Conservation (phyloP, 2,113 vertebrate genomes). For the Stigmatopora argus region DNA sequence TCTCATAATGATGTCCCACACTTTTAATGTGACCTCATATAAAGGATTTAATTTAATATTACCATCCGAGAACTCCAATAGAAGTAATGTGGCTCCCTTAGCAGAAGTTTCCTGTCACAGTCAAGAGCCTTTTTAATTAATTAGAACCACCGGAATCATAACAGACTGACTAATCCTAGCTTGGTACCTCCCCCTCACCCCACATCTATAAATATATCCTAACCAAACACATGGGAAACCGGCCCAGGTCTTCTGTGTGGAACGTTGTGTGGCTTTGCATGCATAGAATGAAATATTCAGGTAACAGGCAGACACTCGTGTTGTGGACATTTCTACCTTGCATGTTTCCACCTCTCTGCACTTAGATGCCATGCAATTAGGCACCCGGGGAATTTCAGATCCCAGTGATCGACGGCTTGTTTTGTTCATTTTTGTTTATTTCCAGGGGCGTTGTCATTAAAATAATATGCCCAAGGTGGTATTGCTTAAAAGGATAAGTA, state of each 20-base stretch:
- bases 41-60: background rate
- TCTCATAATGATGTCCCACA: too few relatives aligned
- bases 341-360: background rate
- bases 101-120: conserved; percentile 42
- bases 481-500: conserved; percentile 14
- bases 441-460: conserved; percentile 6
- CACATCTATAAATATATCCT: conserved; percentile 56
- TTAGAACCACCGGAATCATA: conserved; percentile 49
- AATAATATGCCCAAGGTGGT: conserved; percentile 5
- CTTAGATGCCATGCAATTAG: conserved; percentile 5
- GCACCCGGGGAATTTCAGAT: conserved; percentile 5
- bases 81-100: conserved; percentile 29
- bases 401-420: background rate
- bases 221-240: background rate
- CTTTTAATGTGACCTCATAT: too few relatives aligned
- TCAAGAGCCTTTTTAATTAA: conserved; percentile 58
- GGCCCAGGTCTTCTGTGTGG: conserved; percentile 15
- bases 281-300: conserved; percentile 64
- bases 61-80: conserved; percentile 2
- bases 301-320: conserved; percentile 36
- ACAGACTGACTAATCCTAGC: conserved; percentile 23
- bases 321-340: conserved; percentile 24
- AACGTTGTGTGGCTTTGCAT: conserved; percentile 25
- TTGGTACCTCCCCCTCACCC: conserved; percentile 8
- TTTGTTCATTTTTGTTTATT: conserved; percentile 1